Evolutionary conservation across 2,888 invertebrate species (phyloP).

Genomic region (Harpalus rufipes): DNA sequence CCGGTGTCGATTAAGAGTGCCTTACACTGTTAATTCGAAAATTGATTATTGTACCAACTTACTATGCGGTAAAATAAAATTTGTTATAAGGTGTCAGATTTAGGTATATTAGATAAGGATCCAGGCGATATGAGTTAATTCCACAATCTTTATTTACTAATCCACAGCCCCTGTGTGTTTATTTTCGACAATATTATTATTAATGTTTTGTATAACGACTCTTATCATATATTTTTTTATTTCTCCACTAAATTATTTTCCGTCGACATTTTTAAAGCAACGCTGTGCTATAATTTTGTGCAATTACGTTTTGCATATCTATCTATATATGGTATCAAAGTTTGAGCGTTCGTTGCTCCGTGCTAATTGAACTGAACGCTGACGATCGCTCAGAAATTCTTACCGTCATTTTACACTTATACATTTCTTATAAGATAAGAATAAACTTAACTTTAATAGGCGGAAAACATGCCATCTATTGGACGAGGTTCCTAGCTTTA

Average conservation of each 20-base stretch:
- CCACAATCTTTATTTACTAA: conserved; percentile 58
- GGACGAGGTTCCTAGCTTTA: neutral
- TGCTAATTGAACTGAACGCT: conserved; percentile 69
- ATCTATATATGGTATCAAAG: conserved; percentile 73
- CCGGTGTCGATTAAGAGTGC: too few relatives aligned
- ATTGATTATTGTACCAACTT: too few relatives aligned
- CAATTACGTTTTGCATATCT: conserved; percentile 75
- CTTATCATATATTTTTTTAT: conserved; percentile 64
- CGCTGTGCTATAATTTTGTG: conserved; percentile 73
- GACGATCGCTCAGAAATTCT: conserved; percentile 71
- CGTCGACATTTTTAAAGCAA: conserved; percentile 72
- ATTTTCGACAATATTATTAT: conserved; percentile 67
- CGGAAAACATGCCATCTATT: conserved; percentile 74
- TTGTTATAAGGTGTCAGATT: too few relatives aligned
- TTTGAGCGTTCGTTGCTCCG: conserved; percentile 68
- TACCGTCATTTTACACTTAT: conserved; percentile 72
- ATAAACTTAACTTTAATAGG: conserved; percentile 75
- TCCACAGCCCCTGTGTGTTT: conserved; percentile 45
- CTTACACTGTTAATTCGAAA: too few relatives aligned
- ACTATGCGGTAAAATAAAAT: too few relatives aligned
- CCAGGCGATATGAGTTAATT: conserved; percentile 18
- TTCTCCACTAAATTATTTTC: conserved; percentile 71
- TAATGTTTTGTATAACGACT: conserved; percentile 66
- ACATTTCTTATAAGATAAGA: conserved; percentile 74
- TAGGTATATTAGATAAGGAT: neutral